Base-by-base conservation (phyloP, 2,888 invertebrate species). In the Agriopis marginaria region DNA sequence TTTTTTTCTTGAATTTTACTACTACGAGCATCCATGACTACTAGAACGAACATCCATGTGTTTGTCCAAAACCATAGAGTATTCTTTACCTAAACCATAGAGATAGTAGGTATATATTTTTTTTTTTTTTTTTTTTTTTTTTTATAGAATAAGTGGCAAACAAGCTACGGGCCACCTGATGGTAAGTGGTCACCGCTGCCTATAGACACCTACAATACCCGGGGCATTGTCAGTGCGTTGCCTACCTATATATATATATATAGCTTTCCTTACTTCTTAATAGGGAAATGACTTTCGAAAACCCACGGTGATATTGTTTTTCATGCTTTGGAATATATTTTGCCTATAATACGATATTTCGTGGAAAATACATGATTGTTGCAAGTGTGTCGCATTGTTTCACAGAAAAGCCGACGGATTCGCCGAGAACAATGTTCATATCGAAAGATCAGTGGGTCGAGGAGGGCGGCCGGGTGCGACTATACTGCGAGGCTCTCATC, bases 401-500 rank as follows among this genome's bases (percentile, higher is more conserved):
- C 83, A 76, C 95, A 96, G 97, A 96, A 82, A 96, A 96, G 86
- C 93, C 95, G 71, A 95, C 96, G 47, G 95, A 95, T 79, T 91
- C 94, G 63, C 96, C 96, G 60, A 93, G 94, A 88, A 95, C 95
- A 63, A 97, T 97, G 79, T 97, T 96, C 89, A 95, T 95, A 75
- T 96, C 97, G 12, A 92, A 94, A 75, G 95, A 96, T 79, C 95
- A 96, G 86, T 95, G 95, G 88, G 95, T 95, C 67, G 94, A 95
- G 67, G 90, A 96, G 70, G 97, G 96, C 9, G 94, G 95, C 67
- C 89, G 93, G n/a, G 92, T 96, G 45, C 93, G 97, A 64, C 92
- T 97, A 60, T 97, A 96, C 91, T 97, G 97, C 88, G 97, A 97
- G 89, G 97, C 97, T 56, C 97, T 97, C 82, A 96, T 96, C 68